These are phyloP conservation scores for Oxyura jamaicensis DNA, from an alignment of 2,113 vertebrate species.

Conservation along the genomic window DNA sequence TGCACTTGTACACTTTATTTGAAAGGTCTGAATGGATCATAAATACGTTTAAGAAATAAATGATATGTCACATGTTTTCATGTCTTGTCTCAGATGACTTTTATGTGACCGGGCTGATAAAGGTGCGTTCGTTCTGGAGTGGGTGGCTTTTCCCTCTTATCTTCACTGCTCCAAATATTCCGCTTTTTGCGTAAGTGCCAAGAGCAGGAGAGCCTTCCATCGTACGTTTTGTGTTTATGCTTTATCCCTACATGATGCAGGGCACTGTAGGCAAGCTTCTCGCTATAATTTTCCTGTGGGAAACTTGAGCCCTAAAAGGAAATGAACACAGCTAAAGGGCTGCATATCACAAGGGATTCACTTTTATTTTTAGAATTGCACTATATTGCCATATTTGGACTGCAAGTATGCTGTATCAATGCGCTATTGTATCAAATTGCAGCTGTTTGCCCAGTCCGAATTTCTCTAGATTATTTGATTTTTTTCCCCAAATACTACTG, in stretches of 20 bases:
- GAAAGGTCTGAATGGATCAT: constrained; percentile 68
- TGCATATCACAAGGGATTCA: constrained; percentile 80
- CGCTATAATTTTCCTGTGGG: constrained; percentile 87
- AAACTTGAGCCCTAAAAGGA: constrained; percentile 87
- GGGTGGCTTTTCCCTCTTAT: background rate
- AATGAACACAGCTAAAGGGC: constrained; percentile 73
- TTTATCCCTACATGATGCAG: constrained; percentile 57
- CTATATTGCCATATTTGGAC: constrained; percentile 88
- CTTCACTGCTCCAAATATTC: background rate
- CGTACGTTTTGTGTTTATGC: background rate
- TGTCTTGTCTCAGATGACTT: background rate
- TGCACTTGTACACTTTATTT: constrained; percentile 69
- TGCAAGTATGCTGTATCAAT: constrained; percentile 70
- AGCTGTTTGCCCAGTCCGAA: constrained; percentile 18
- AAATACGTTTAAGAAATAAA: constrained; percentile 65
- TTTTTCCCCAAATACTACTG: background rate
- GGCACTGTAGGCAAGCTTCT: constrained; percentile 74
- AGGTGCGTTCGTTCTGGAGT: background rate
- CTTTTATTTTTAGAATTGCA: constrained; percentile 82
- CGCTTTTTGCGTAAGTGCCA: background rate
- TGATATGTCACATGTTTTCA: constrained; percentile 55
- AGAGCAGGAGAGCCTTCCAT: constrained; percentile 41
- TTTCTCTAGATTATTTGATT: background rate
- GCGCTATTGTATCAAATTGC: constrained; percentile 68
- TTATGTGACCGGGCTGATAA: background rate